phyloP scores from a whole-genome alignment of 1,140 invertebrate species.

The Nebria ingens region DNA sequence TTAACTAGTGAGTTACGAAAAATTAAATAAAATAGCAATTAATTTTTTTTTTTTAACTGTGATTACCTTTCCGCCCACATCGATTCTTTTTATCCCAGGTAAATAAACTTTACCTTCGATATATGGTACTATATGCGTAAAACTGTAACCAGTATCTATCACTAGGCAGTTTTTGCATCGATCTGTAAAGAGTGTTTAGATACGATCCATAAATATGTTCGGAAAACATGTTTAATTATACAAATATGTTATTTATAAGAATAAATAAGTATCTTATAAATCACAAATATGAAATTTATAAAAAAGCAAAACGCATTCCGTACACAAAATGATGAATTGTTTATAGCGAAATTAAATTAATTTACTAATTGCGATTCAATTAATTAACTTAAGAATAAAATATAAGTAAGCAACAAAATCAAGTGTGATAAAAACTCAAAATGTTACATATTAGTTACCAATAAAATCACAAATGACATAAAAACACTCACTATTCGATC shows the following conservation, averaged over 20 bases:
- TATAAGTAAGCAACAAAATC: not conserved
- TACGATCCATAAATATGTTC: no score
- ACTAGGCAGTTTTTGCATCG: constrained; percentile 51
- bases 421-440: constrained; percentile 5
- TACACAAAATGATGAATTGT: no score
- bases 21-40: no score
- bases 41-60: no score
- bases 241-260: no score
- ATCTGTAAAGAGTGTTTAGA: constrained; percentile 32
- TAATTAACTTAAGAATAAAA: constrained; percentile 16
- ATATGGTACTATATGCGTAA: constrained; percentile 90
- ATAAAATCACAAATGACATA: constrained; percentile 28
- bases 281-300: no score
- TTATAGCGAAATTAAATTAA: no score
- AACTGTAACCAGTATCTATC: constrained; percentile 91
- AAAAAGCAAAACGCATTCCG: no score
- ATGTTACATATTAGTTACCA: constrained; percentile 10
- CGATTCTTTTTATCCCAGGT: constrained; percentile 70
- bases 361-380: no score
- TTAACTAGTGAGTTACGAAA: no score
- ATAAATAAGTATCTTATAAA: no score
- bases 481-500: constrained; percentile 18
- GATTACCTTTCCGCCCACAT: constrained; percentile 84
- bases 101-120: constrained; percentile 69
- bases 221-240: no score